Evolutionary conservation across 2,113 vertebrate genomes (phyloP).

Genomic region (Typhlomys cinereus): DNA sequence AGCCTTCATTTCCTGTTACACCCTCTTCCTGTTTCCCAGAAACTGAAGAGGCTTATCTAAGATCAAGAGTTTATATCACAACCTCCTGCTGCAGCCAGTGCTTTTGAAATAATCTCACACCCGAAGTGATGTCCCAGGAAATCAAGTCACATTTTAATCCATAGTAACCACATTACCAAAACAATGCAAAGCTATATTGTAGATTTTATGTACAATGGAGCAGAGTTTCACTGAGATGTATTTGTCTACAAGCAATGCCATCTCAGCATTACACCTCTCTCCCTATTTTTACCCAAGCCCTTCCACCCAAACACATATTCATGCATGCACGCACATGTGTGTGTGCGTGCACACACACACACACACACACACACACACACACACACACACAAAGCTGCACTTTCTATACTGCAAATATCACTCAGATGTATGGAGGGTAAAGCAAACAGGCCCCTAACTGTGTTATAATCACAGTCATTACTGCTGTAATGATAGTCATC

Average conservation of each 20-base stretch:
- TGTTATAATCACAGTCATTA: constrained; percentile 73
- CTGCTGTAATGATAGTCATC: constrained; percentile 74
- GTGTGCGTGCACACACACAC: neutral
- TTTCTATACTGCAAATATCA: neutral
- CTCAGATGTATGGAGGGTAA: neutral
- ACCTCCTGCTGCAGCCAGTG: neutral
- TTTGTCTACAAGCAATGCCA: neutral
- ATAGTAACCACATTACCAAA: constrained; percentile 19
- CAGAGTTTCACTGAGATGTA: constrained; percentile 17
- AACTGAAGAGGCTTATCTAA: neutral
- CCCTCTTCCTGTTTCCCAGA: neutral
- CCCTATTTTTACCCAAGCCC: neutral
- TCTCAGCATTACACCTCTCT: neutral
- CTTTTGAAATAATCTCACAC: neutral
- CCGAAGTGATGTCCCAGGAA: neutral
- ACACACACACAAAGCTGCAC: neutral
- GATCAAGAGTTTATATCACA: neutral
- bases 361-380: neutral
- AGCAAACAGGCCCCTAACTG: constrained; percentile 42
- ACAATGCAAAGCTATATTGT: neutral
- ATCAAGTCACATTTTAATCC: neutral
- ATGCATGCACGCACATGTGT: neutral
- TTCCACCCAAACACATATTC: neutral
- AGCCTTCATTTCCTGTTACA: neutral
- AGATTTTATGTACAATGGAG: constrained; percentile 32